Conservation (phyloP, 2,888 invertebrate genomes). For the Erebia palarica region DNA sequence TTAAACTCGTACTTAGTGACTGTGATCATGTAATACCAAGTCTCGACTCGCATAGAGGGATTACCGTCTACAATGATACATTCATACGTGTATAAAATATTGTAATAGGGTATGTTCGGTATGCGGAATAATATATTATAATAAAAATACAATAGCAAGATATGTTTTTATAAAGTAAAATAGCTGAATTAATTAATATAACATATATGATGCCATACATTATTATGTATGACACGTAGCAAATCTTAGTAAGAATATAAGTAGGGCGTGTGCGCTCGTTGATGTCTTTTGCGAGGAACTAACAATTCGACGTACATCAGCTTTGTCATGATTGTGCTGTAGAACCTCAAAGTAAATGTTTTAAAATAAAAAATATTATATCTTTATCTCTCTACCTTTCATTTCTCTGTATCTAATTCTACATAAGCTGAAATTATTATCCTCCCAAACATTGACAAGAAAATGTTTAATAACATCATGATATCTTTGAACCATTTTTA, state of each 20-base stretch:
- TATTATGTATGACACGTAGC: not conserved
- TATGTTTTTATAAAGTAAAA: constrained; percentile 16
- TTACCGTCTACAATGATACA: constrained; percentile 25
- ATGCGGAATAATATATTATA: constrained; percentile 23
- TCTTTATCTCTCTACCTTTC: too few relatives aligned
- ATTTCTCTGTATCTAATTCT: too few relatives aligned
- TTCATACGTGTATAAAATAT: constrained; percentile 10
- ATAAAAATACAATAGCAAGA: constrained; percentile 8
- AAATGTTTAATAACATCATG: too few relatives aligned
- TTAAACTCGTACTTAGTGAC: constrained; percentile 28
- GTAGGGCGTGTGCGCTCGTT: constrained; percentile 45
- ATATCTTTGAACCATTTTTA: too few relatives aligned
- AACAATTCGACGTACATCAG: not conserved
- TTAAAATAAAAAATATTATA: too few relatives aligned
- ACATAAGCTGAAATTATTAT: too few relatives aligned
- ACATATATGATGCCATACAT: not conserved
- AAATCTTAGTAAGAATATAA: not conserved
- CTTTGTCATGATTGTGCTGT: too few relatives aligned
- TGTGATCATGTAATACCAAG: constrained; percentile 25
- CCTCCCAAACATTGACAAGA: too few relatives aligned
- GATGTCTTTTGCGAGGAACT: constrained; percentile 49
- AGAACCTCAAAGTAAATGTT: too few relatives aligned
- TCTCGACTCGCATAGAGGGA: constrained; percentile 25
- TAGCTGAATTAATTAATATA: not conserved
- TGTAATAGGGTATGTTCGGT: constrained; percentile 11